Conservation (phyloP, 2,113 vertebrate genomes). For the Camelus dromedarius region DNA sequence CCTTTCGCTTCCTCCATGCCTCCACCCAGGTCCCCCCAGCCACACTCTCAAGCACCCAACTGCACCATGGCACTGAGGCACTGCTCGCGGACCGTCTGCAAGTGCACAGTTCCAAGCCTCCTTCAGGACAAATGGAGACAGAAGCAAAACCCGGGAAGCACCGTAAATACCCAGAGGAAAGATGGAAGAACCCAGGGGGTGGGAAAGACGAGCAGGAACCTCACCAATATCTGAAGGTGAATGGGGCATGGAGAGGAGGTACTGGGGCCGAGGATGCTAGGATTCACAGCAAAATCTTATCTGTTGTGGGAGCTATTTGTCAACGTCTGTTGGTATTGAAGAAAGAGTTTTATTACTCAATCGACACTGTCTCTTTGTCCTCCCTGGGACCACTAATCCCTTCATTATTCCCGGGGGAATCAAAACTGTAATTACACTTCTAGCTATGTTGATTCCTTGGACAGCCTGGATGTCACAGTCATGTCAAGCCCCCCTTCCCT, state of each 20-base stretch:
- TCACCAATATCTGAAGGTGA: neutral
- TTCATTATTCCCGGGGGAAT: conserved; percentile 53
- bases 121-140: neutral
- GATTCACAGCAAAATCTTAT: conserved; percentile 29
- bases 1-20: neutral
- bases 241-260: neutral
- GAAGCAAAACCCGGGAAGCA: neutral
- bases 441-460: neutral
- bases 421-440: conserved; percentile 50
- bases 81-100: neutral
- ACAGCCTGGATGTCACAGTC: neutral
- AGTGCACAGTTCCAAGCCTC: neutral
- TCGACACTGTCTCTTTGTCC: conserved; percentile 63
- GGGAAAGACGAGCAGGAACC: neutral
- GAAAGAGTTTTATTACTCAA: conserved; percentile 38
- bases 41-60: neutral
- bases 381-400: conserved; percentile 44
- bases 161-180: neutral
- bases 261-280: neutral
- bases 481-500: neutral
- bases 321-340: conserved; percentile 12
- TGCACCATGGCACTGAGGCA: neutral
- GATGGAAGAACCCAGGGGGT: neutral
- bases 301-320: conserved; percentile 10
- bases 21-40: neutral